Base-by-base conservation (phyloP, 1,140 invertebrate species). In the Euwallacea similis region DNA sequence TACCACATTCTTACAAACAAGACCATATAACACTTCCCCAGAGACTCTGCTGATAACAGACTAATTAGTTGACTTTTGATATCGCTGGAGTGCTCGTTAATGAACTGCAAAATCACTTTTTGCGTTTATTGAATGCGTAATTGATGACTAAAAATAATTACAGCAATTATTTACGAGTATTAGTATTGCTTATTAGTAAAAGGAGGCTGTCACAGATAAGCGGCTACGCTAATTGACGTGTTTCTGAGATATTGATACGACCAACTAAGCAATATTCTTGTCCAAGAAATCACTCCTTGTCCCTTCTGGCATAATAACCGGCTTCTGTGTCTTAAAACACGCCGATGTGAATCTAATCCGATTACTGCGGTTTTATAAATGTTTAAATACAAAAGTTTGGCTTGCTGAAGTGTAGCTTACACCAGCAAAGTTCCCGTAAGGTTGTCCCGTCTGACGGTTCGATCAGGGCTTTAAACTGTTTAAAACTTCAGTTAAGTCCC, bases 281-380 rank as follows among this genome's bases (percentile, higher is more conserved):
- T 33, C 21, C 21, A n/a, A n/a, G n/a, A n/a, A n/a, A n/a, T n/a
- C n/a, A n/a, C n/a, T n/a, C n/a, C n/a, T n/a, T n/a, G 21, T 33
- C 21, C 21, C 21, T 33, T 33, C 21, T 1, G 4, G 59, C 59
- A 61, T 61, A 44, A 63, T 63, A 66, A 56, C 64, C 50, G 11
- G 50, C 64, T 66, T 66, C 55, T 42, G 42, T 56, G 50, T 47
- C 47, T 64, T 15, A 67, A 66, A 67, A 59, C 66, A 68, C 16
- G 11, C 47, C 43, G 58, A 68, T 68, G 60, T 68, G 56, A 68
- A 60, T 68, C 56, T 68, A 60, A 68, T 68, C 66, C 66, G 66
- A 68, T 68, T 68, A 68, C 66, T 68, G 66, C 58, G 66, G 66
- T 68, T 68, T 68, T 68, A 68, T 68, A 68, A 68, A 68, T 68